Evolutionary conservation across 2,113 vertebrate genomes (phyloP).

Genomic region (Chunga burmeisteri): DNA sequence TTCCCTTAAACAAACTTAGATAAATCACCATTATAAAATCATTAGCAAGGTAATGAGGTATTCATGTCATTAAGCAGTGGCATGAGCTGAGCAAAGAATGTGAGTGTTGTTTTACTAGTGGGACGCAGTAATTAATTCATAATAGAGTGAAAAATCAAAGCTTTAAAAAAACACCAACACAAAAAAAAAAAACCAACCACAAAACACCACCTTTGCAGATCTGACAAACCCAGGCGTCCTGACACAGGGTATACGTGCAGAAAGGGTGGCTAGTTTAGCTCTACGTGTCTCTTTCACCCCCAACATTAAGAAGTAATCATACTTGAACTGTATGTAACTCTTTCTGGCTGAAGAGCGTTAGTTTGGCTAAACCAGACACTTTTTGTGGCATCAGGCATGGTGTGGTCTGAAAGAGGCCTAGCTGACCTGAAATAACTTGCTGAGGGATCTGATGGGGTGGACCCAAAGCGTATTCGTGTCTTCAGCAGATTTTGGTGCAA

Average conservation of each 20-base stretch:
- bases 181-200: not conserved
- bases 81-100: not conserved
- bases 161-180: not conserved
- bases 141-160: conserved; percentile 7
- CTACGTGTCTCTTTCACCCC: not conserved
- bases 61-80: conserved; percentile 32
- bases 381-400: not conserved
- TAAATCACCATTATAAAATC: conserved; percentile 51
- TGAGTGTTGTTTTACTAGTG: not conserved
- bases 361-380: not conserved
- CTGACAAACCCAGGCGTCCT: not conserved
- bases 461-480: not conserved
- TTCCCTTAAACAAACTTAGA: conserved; percentile 29
- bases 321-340: not conserved
- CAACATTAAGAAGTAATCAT: not conserved
- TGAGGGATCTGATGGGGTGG: not conserved
- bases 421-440: not conserved
- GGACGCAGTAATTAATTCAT: conserved; percentile 18
- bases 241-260: not conserved
- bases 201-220: not conserved
- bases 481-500: not conserved
- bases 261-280: not conserved
- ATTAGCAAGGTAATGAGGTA: conserved; percentile 54
- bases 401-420: not conserved
- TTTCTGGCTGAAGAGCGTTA: not conserved